Base-by-base conservation (phyloP, 1,140 invertebrate genomes). In the Macrobrachium nipponense region DNA sequence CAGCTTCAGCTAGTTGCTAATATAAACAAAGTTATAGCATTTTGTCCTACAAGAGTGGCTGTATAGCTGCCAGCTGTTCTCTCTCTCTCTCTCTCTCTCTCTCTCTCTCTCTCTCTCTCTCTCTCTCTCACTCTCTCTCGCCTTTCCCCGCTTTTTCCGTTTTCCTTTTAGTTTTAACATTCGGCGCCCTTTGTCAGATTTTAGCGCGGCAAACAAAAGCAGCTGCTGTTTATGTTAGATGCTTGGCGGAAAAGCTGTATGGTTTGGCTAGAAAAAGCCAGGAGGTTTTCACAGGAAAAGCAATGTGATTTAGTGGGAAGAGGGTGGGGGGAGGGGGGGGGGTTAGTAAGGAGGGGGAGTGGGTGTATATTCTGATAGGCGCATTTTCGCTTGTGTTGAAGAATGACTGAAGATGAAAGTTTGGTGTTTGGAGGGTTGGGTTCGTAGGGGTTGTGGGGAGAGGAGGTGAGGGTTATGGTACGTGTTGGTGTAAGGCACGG, bases 181-280 rank as follows among this genome's bases (percentile, higher is more conserved):
- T 15, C 68, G 68, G 14, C 68, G 36, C n/a, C 23, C 68, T 43
- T 70, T 43, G 23, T 43, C 68, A 27, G 68, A 70, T 70, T 70
- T 70, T 70, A 70, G 68, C 20, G 68, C 11, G 68, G 68, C 36
- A 70, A 70, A 70, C 68, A 70, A 70, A 70, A 70, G 68, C 68
- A 70, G 12, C 68, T 70, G 68, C 36, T 70, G 68, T 70, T 70
- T 70, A 70, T 70, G 68, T 70, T 70, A 43, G 23, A 23, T 27
- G 20, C 68, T 23, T 20, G 36, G 20, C 68, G 68, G 68, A 15
- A 70, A 70, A 70, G 68, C 36, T 23, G 17, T 51, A 12, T 43
- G 68, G 68, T 70, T 70, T 70, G 20, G 68, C 68, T 23, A 23
- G 20, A 70, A 27, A 27, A 23, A 27, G 23, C 23, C 15, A 70